Conservation (phyloP, 2,888 invertebrate species). For the Ligdia adustata region DNA sequence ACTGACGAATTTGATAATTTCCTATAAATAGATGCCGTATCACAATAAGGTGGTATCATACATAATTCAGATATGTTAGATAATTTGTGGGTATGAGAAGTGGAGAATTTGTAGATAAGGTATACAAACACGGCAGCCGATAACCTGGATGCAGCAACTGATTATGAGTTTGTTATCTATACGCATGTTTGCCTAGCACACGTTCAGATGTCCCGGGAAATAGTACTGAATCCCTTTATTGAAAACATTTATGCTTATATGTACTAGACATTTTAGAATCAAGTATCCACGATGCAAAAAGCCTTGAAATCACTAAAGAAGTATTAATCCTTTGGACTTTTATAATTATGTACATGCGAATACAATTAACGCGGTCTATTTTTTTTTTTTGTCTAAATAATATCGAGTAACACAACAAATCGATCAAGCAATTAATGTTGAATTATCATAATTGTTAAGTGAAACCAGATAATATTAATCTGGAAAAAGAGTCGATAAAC, state of each 20-base stretch:
- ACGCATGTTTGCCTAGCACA: slow-evolving; percentile 44
- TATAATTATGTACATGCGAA: slow-evolving; percentile 15
- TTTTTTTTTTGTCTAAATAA: slow-evolving; percentile 17
- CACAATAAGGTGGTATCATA: slow-evolving; percentile 51
- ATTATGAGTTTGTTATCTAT: slow-evolving; percentile 58
- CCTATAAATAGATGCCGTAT: slow-evolving; percentile 67
- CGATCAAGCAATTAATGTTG: slow-evolving; percentile 3
- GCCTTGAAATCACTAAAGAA: too few species aligned
- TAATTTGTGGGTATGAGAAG: slow-evolving; percentile 59
- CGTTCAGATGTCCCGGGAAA: slow-evolving; percentile 27
- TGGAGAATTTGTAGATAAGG: slow-evolving; percentile 70
- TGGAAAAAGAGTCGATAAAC: slow-evolving; percentile 11
- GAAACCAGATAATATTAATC: slow-evolving; percentile 1
- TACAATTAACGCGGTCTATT: slow-evolving; percentile 20
- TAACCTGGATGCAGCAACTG: slow-evolving; percentile 74
- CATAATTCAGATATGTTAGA: slow-evolving; percentile 55
- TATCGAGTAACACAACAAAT: slow-evolving; percentile 5
- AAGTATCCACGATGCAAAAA: too few species aligned
- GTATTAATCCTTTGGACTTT: not conserved
- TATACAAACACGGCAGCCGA: slow-evolving; percentile 73
- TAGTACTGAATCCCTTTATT: slow-evolving; percentile 27
- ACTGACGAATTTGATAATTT: slow-evolving; percentile 50
- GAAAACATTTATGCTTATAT: slow-evolving; percentile 19
- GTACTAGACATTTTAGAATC: too few species aligned
- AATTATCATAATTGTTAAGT: slow-evolving; percentile 4